A percentile compares a stretch with the other conserved stretches of the same genome.
phyloP scores from a whole-genome alignment of 2,888 invertebrate genomes.

The Drosophila ezoana region DNA sequence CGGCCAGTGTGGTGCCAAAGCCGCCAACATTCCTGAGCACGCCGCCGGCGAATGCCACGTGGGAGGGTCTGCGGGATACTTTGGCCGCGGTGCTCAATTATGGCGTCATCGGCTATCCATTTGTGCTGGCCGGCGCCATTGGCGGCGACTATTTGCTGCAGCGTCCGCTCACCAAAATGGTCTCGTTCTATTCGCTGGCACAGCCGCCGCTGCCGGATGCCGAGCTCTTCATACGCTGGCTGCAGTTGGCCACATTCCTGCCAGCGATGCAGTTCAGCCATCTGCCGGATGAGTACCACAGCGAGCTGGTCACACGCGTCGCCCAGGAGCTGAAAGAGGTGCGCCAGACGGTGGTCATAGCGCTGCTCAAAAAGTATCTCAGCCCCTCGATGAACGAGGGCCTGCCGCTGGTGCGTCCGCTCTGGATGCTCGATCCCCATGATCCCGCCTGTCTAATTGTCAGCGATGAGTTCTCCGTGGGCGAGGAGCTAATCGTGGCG shows the following conservation, averaged over 20 bases:
- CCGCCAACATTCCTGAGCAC: constrained; percentile 94
- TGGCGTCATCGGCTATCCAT: constrained; percentile 96
- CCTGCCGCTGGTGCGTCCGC: constrained; percentile 92
- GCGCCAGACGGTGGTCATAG: constrained; percentile 91
- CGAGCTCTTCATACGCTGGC: constrained; percentile 95
- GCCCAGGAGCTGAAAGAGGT: constrained; percentile 90
- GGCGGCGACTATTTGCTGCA: constrained; percentile 93
- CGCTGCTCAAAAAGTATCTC: constrained; percentile 91
- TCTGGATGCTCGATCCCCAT: constrained; percentile 94
- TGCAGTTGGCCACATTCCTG: constrained; percentile 95
- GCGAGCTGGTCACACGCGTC: constrained; percentile 90
- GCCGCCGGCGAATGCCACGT: constrained; percentile 93
- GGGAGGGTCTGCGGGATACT: constrained; percentile 93
- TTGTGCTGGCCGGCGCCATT: constrained; percentile 96
- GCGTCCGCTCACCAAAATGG: constrained; percentile 83
- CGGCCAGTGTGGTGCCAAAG: constrained; percentile 92
- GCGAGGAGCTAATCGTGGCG: constrained; percentile 95
- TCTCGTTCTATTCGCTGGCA: constrained; percentile 86
- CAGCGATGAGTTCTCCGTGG: constrained; percentile 94
- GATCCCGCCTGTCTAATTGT: constrained; percentile 92
- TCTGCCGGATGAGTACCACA: constrained; percentile 94
- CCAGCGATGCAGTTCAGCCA: constrained; percentile 96
- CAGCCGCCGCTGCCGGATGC: constrained; percentile 89
- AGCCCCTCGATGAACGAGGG: constrained; percentile 93
- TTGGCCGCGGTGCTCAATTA: constrained; percentile 95